phyloP scores from a whole-genome alignment of 2,797 vertebrate species.

The Phataginus tricuspis region DNA sequence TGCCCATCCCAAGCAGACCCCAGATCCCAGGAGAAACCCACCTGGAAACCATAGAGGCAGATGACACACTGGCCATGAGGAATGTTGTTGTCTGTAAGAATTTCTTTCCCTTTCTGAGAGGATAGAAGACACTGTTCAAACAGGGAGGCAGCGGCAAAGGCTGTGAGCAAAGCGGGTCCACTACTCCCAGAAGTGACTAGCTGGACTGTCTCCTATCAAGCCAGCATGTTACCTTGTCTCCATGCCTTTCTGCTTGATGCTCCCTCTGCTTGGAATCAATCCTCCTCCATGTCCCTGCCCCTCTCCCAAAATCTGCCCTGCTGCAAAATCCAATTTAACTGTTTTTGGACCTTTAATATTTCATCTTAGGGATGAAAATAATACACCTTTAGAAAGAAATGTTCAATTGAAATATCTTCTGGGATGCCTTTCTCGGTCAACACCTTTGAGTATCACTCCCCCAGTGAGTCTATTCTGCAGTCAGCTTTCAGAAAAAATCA shows the following conservation, averaged over 20 bases:
- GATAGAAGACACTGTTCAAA: constrained; percentile 61
- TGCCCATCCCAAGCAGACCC: background rate
- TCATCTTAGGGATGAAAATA: constrained; percentile 50
- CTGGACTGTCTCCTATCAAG: background rate
- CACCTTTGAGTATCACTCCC: background rate
- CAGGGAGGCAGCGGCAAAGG: background rate
- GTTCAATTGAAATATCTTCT: background rate
- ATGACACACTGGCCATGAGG: constrained; percentile 97
- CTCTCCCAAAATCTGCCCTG: background rate
- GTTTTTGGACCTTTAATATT: background rate
- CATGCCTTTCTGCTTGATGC: background rate
- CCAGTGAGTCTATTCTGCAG: background rate
- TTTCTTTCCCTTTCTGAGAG: constrained; percentile 89
- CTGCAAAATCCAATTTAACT: constrained; percentile 25
- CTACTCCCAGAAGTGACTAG: background rate
- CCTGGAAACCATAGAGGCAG: constrained; percentile 95
- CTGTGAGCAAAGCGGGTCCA: background rate
- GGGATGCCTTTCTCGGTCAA: background rate
- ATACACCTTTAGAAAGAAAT: background rate
- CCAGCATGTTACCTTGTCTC: background rate
- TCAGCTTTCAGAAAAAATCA: constrained; percentile 1
- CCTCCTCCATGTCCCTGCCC: background rate
- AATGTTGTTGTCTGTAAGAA: constrained; percentile 96
- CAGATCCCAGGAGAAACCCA: constrained; percentile 66
- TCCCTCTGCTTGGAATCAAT: background rate